Percentiles rank a stretch among this genome's conserved stretches.
phyloP scores from a whole-genome alignment of 2,797 vertebrate genomes.

The Argya squamiceps region DNA sequence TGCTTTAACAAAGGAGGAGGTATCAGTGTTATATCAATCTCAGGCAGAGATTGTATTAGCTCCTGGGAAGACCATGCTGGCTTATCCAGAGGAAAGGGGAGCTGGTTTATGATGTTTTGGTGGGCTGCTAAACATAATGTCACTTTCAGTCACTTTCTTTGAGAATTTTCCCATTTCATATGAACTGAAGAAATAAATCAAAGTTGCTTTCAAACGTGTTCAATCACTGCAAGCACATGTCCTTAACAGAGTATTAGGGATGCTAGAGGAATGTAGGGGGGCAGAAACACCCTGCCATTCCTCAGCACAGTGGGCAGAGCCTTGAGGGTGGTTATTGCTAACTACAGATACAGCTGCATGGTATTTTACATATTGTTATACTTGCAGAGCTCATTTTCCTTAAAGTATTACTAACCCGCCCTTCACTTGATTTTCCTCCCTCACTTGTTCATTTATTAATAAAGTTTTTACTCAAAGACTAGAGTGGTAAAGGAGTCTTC shows the following conservation, averaged over 20 bases:
- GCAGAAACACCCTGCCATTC: background rate
- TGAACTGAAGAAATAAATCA: background rate
- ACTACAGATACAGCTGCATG: background rate
- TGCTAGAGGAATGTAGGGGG: fast-evolving
- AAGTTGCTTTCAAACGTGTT: background rate
- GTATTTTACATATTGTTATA: background rate
- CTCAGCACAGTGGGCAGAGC: background rate
- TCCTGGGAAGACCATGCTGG: background rate
- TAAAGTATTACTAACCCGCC: background rate
- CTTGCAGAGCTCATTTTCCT: background rate
- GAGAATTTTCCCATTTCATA: background rate
- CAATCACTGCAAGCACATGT: fast-evolving
- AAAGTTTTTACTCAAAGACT: background rate
- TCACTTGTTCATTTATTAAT: background rate
- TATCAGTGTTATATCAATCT: background rate
- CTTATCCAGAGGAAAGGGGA: background rate
- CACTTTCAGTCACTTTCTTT: background rate
- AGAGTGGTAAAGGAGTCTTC: background rate
- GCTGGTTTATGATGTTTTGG: background rate
- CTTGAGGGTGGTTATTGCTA: background rate
- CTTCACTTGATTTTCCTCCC: background rate
- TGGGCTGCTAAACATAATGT: background rate
- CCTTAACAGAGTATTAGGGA: background rate
- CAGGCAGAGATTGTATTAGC: background rate
- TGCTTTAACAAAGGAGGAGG: background rate